Evolutionary conservation across 2,888 invertebrate species (phyloP).

Genomic region (Aporophyla nigra): DNA sequence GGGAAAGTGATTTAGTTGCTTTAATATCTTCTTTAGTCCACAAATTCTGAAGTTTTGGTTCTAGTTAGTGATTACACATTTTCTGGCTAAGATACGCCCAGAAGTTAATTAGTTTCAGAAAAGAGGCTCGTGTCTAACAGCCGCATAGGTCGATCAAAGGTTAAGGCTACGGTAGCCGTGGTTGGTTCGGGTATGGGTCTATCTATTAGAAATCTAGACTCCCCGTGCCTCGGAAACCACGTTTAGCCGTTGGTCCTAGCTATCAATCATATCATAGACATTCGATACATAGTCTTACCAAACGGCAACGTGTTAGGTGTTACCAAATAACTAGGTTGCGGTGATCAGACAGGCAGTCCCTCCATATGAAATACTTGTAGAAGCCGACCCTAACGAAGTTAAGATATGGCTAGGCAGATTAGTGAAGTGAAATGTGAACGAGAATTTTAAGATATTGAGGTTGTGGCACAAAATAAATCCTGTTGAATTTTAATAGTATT

Average conservation of each 20-base stretch:
- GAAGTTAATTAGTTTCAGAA: too few relatives aligned
- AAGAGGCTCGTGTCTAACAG: background rate
- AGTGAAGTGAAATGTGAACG: constrained; percentile 5
- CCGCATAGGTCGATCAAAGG: background rate
- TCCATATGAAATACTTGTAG: background rate
- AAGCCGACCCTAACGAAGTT: background rate
- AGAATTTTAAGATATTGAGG: background rate
- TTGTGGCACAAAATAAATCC: background rate
- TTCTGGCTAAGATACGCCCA: constrained; percentile 1
- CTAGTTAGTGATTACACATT: constrained; percentile 18
- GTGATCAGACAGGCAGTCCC: background rate
- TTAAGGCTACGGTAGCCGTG: background rate
- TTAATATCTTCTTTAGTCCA: constrained; percentile 67
- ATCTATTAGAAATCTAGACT: background rate
- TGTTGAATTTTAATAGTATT: background rate
- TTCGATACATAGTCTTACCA: background rate
- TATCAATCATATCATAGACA: background rate
- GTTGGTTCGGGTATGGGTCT: background rate
- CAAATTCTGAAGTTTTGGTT: constrained; percentile 41
- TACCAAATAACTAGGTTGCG: background rate
- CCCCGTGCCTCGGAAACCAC: background rate
- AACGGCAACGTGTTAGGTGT: too few relatives aligned
- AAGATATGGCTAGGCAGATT: background rate
- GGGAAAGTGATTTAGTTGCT: constrained; percentile 70
- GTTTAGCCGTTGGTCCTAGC: background rate